phyloP scores from a whole-genome alignment of 2,113 vertebrate genomes.

The Echinops telfairi region DNA sequence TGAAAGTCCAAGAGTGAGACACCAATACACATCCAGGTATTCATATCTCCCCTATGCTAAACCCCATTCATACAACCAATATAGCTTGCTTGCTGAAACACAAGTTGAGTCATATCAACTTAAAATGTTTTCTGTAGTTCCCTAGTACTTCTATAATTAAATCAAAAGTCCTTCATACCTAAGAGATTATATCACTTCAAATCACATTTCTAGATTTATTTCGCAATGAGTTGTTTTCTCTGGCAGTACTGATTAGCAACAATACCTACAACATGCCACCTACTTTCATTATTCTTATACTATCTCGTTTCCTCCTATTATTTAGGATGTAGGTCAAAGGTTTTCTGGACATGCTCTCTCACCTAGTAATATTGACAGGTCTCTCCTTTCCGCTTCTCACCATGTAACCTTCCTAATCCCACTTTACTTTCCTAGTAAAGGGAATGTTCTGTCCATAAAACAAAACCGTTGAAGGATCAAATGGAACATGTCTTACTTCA shows the following conservation, averaged over 20 bases:
- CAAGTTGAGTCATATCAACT: background rate
- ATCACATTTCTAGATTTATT: background rate
- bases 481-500: conserved; percentile 42
- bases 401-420: background rate
- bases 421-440: conserved; percentile 3
- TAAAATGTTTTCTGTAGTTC: background rate
- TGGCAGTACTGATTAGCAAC: background rate
- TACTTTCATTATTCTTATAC: background rate
- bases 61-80: background rate
- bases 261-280: background rate
- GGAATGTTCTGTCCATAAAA: conserved; percentile 1
- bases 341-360: background rate
- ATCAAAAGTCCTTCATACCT: background rate
- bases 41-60: background rate
- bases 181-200: background rate
- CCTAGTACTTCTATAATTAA: background rate
- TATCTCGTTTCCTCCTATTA: background rate
- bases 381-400: background rate
- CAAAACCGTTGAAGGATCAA: background rate
- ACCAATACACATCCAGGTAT: background rate
- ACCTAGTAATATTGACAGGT: background rate
- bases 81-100: background rate
- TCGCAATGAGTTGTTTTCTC: background rate
- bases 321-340: background rate
- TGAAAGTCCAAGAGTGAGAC: rapidly evolving